Evolutionary conservation across 53 echinoderm and acorn worm genomes (phyloP).

Genomic region (Temnopleurus reevesii): DNA sequence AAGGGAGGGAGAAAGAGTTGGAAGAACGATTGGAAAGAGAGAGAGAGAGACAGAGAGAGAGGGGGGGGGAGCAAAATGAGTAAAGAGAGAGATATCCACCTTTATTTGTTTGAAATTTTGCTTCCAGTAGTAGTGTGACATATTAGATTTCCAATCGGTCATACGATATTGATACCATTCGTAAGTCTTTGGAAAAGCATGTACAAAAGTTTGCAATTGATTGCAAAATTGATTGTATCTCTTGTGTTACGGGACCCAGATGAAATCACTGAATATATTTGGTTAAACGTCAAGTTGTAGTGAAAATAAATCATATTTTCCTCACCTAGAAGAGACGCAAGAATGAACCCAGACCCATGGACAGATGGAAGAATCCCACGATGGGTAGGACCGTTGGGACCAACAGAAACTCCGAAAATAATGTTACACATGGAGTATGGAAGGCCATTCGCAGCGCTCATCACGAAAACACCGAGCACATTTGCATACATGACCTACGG

Average conservation of each 20-base stretch:
- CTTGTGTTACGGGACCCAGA: too few species aligned
- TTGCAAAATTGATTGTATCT: too few species aligned
- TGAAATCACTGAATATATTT: too few species aligned
- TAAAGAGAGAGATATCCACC: not conserved
- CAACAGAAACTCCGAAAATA: not conserved
- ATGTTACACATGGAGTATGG: constrained; percentile 18
- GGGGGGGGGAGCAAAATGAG: not conserved
- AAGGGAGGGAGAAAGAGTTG: constrained; percentile 6
- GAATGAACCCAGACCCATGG: constrained; percentile 7
- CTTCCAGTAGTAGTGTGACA: too few species aligned
- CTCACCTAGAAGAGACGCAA: constrained; percentile 33
- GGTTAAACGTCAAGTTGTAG: too few species aligned
- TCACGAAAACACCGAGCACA: not conserved
- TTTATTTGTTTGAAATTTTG: too few species aligned
- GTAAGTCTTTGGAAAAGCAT: too few species aligned
- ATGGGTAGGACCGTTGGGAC: not conserved
- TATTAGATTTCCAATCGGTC: too few species aligned
- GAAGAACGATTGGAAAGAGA: not conserved
- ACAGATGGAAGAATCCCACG: not conserved
- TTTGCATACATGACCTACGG: too few species aligned
- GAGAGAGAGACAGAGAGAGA: not conserved
- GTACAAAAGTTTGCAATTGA: too few species aligned
- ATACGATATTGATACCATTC: too few species aligned
- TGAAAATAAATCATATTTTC: too few species aligned
- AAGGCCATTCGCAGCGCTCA: not conserved